A percentile compares a stretch with the other conserved stretches of the same genome.
These are phyloP conservation scores for Holothuria scabra DNA, from an alignment of 53 echinoderm and acorn worm species.

Conservation along the genomic window DNA sequence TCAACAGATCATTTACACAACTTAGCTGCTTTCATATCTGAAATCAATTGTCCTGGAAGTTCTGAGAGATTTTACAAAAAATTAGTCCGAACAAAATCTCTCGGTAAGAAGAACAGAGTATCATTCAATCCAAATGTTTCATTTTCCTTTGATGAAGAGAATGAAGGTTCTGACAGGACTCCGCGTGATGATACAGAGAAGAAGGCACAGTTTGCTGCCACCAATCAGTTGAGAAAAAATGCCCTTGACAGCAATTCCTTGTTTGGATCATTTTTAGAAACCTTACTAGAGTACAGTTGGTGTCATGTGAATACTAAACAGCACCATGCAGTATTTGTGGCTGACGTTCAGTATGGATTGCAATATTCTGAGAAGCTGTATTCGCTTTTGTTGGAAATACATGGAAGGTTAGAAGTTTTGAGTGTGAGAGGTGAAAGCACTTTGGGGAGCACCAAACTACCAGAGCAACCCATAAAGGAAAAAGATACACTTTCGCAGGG, in stretches of 20 bases:
- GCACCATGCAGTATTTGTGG: conserved; percentile 1
- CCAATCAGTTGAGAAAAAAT: background rate
- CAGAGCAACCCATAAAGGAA: background rate
- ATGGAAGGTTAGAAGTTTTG: background rate
- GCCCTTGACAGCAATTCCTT: background rate
- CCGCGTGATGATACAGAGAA: background rate
- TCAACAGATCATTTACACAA: conserved; percentile 49
- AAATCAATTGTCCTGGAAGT: conserved; percentile 50
- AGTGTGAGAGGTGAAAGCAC: background rate
- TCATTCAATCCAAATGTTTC: conserved; percentile 11
- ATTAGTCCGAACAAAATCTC: background rate
- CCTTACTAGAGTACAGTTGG: conserved; percentile 14
- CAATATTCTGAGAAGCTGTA: conserved; percentile 1
- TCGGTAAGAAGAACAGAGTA: conserved; percentile 9
- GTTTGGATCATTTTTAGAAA: conserved; percentile 2
- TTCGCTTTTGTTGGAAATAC: background rate
- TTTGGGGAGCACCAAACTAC: background rate
- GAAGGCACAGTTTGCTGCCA: background rate
- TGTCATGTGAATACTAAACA: background rate
- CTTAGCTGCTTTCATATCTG: conserved; percentile 55
- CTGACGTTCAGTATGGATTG: conserved; percentile 13
- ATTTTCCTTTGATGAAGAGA: background rate
- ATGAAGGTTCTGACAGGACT: background rate
- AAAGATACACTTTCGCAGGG: background rate
- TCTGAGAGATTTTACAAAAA: conserved; percentile 23